Percentiles rank a stretch among this genome's conserved stretches.
phyloP scores from a whole-genome alignment of 2,113 vertebrate genomes.

The Silurus glanis region DNA sequence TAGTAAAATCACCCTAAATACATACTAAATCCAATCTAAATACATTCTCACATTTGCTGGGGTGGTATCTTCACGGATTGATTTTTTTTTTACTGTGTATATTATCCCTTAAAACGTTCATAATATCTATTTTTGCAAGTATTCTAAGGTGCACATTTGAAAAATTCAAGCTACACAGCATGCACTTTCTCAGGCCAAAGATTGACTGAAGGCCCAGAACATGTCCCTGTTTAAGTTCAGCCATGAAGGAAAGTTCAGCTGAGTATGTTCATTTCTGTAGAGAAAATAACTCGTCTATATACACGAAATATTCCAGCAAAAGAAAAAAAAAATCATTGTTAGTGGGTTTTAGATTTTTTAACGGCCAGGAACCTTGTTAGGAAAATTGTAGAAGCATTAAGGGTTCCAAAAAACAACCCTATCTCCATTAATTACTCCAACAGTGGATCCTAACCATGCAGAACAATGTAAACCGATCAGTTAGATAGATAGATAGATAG shows the following conservation, averaged over 20 bases:
- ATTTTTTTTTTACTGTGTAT: neutral
- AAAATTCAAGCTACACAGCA: neutral
- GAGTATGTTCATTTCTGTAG: neutral
- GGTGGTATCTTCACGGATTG: neutral
- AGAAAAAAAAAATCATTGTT: neutral
- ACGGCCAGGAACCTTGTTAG: neutral
- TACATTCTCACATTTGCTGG: neutral
- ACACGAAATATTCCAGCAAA: neutral
- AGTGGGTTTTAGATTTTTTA: neutral
- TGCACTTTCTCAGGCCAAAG: neutral
- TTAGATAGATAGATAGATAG: too few relatives aligned
- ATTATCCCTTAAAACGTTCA: neutral
- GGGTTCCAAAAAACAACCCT: neutral
- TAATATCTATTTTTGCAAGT: neutral
- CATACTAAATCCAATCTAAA: too few relatives aligned
- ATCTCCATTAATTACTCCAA: neutral
- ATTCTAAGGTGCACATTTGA: neutral
- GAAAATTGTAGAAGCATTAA: neutral
- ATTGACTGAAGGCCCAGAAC: neutral
- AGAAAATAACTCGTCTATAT: neutral
- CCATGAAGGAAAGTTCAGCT: neutral
- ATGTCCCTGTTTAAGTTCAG: neutral
- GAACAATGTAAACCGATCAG: too few relatives aligned
- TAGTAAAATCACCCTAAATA: neutral
- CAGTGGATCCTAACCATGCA: neutral